Conservation (phyloP, 2,888 invertebrate species). For the Phengaris arion region DNA sequence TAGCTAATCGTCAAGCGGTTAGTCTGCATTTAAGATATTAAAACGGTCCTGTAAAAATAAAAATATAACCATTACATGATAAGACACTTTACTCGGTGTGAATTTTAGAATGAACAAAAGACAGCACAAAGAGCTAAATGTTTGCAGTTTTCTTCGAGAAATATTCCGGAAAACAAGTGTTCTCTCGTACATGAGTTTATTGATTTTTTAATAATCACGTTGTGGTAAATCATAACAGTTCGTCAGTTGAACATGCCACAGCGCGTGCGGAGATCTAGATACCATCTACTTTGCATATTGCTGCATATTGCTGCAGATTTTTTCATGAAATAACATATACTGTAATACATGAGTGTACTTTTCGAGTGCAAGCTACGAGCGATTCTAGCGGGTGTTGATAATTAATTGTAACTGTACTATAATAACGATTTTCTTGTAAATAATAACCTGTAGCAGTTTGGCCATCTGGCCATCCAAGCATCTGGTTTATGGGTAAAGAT, state of each 20-base stretch:
- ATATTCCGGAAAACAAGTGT: slow-evolving; percentile 5
- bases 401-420: too few species aligned
- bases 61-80: too few species aligned
- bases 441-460: too few species aligned
- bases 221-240: slow-evolving; percentile 34
- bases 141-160: neutral
- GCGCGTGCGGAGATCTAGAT: slow-evolving; percentile 66
- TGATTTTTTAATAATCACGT: slow-evolving; percentile 28
- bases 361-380: slow-evolving; percentile 41
- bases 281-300: slow-evolving; percentile 67
- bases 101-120: too few species aligned
- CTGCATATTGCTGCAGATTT: slow-evolving; percentile 76
- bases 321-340: slow-evolving; percentile 63
- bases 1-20: too few species aligned
- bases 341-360: slow-evolving; percentile 51
- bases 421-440: too few species aligned
- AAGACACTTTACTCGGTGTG: too few species aligned
- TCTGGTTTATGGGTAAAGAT: too few species aligned
- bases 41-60: too few species aligned
- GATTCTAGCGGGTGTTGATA: slow-evolving; percentile 27
- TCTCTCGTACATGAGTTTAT: neutral
- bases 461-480: too few species aligned
- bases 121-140: neutral
- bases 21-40: too few species aligned
- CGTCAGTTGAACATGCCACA: slow-evolving; percentile 36